These are phyloP conservation scores for Aldabrachelys gigantea DNA, from an alignment of 2,113 vertebrate species.

Conservation along the genomic window DNA sequence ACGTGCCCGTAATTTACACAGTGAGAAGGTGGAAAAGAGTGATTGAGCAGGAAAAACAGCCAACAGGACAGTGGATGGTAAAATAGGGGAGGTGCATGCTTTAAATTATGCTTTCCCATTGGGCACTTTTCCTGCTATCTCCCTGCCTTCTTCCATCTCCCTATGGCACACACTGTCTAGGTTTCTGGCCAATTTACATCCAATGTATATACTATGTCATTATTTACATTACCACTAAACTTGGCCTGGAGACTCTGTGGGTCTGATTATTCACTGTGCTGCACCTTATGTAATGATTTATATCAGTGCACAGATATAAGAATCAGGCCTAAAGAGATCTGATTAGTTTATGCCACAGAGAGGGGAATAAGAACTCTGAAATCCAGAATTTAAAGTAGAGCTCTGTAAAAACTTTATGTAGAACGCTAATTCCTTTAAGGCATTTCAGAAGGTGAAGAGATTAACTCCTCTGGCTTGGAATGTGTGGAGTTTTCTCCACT, in stretches of 20 bases:
- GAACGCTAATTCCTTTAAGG: neutral
- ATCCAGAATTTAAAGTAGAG: slow-evolving; percentile 11
- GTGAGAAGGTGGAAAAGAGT: neutral
- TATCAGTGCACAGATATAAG: neutral
- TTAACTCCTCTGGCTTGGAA: slow-evolving; percentile 9
- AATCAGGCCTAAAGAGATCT: neutral
- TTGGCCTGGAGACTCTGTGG: neutral
- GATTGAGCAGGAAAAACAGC: neutral
- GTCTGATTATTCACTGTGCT: neutral
- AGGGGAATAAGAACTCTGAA: neutral
- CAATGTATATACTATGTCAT: neutral
- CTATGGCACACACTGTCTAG: neutral
- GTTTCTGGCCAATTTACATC: neutral
- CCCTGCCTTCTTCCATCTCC: neutral
- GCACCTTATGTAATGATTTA: neutral
- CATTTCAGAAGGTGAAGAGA: neutral
- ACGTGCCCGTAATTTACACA: neutral
- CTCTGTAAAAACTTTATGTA: neutral
- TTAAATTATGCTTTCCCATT: neutral
- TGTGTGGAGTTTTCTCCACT: neutral
- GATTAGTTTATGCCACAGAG: neutral
- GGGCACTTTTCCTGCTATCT: neutral
- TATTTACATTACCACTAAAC: neutral
- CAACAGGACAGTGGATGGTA: neutral
- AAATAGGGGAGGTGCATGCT: neutral